Evolutionary conservation across 2,888 invertebrate species (phyloP), one percentile per base, ranked within the genome.

Genomic region (Allolobophora icterica): DNA sequence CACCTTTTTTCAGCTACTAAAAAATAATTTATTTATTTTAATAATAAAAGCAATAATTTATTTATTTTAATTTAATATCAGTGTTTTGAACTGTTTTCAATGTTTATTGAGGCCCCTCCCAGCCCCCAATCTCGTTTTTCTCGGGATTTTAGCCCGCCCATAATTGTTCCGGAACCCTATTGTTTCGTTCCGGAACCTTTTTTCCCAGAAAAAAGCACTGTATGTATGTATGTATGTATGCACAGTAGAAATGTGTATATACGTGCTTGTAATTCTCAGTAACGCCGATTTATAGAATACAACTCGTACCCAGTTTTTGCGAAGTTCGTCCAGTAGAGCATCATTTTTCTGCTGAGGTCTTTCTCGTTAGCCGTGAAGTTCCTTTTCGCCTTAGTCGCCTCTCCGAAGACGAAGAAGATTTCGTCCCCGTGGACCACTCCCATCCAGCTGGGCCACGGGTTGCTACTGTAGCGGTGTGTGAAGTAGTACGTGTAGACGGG

Each of bases 381-480:
- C 93, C 97, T 97, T 90, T 96, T 96, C 30, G 97, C 97, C 95
- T 98, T 97, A 93, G 98, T 96, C 2, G 98, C 98, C 95, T 98
- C 98, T n/a, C 99, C 99, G 95, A 99, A 99, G 45, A 92, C 91
- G 95, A 98, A 99, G 95, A 97, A 97, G 93, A 99, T 98, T 96
- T 99, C 98, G 95, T 98, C 98, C 5, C 97, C 98, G 95, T 99
- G 99, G 97, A 98, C 97, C 33, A 98, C 98, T 45, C 98, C 98
- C 93, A 98, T 98, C 98, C 98, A 99, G 91, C 97, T 97, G 0
- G 98, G 98, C 98, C 98, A 99, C 0, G 97, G 97, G 94, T 97
- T 97, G 92, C 96, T 96, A 94, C 97, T 96, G 93, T 98, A 96
- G 19, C 95, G 97, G 95, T 98, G 98, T 94, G 97, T 97, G 95